Conservation (phyloP, 2,888 invertebrate genomes). For the Drosophila testacea region DNA sequence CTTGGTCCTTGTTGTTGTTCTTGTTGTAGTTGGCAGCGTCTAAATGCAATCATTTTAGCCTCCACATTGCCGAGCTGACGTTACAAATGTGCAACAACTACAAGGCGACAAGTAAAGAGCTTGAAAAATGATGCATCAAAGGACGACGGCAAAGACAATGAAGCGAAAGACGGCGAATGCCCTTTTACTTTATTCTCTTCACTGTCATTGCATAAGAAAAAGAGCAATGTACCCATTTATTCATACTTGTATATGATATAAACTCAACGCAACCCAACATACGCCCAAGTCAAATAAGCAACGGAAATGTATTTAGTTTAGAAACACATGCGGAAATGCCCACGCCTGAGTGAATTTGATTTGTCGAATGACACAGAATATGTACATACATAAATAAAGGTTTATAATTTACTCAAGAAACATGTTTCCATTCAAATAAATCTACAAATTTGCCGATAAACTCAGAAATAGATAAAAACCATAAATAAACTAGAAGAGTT, state of each 20-base stretch:
- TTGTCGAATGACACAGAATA: slow-evolving; percentile 38
- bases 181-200: slow-evolving; percentile 45
- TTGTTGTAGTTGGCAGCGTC: slow-evolving; percentile 26
- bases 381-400: slow-evolving; percentile 22
- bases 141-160: slow-evolving; percentile 39
- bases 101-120: slow-evolving; percentile 62
- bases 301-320: slow-evolving; percentile 69
- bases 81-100: slow-evolving; percentile 74
- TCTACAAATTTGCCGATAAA: slow-evolving; percentile 14
- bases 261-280: slow-evolving; percentile 3
- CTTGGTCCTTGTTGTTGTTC: slow-evolving; percentile 25
- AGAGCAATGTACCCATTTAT: slow-evolving; percentile 14
- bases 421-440: slow-evolving; percentile 24
- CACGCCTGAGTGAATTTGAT: slow-evolving; percentile 59
- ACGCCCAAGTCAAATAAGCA: slow-evolving; percentile 22
- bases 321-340: slow-evolving; percentile 59
- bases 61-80: slow-evolving; percentile 38
- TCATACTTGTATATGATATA: background rate
- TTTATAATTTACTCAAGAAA: slow-evolving; percentile 32
- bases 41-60: slow-evolving; percentile 76
- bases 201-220: slow-evolving; percentile 33
- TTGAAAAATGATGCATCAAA: slow-evolving; percentile 74
- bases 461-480: slow-evolving; percentile 11
- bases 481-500: slow-evolving; percentile 19
- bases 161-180: slow-evolving; percentile 33